phyloP scores from a whole-genome alignment of 2,888 invertebrate genomes.

The Lypha dubia region DNA sequence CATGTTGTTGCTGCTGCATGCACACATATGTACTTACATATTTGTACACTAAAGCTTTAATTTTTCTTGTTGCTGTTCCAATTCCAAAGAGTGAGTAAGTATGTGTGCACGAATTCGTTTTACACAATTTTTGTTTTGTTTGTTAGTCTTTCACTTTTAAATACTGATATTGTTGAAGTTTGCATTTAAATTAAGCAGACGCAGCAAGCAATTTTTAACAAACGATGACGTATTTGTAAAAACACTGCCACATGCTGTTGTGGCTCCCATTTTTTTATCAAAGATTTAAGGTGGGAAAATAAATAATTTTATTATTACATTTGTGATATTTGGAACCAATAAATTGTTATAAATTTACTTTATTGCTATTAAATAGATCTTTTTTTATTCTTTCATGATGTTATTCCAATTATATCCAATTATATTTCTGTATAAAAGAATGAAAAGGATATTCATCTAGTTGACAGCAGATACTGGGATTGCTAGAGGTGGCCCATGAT shows the following conservation, averaged over 20 bases:
- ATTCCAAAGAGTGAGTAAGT: neutral
- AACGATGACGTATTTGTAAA: constrained; percentile 16
- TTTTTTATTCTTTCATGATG: too few relatives aligned
- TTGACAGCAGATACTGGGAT: too few relatives aligned
- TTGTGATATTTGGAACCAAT: too few relatives aligned
- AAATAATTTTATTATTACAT: too few relatives aligned
- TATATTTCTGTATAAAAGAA: too few relatives aligned
- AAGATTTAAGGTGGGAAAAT: neutral
- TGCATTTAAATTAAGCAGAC: constrained; percentile 63
- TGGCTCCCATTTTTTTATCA: neutral
- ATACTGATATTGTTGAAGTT: constrained; percentile 39
- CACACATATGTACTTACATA: too few relatives aligned
- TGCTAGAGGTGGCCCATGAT: too few relatives aligned
- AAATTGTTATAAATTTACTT: too few relatives aligned
- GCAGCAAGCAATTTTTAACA: constrained; percentile 23
- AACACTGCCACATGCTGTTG: neutral
- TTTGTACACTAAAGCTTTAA: constrained; percentile 17
- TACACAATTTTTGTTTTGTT: neutral
- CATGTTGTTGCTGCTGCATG: constrained; percentile 18
- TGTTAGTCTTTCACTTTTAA: constrained; percentile 4
- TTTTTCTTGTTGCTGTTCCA: constrained; percentile 24
- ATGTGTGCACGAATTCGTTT: constrained; percentile 1
- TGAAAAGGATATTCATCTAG: too few relatives aligned
- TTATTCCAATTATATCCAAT: too few relatives aligned
- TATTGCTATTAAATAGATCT: too few relatives aligned